phyloP scores from a whole-genome alignment of 2,888 invertebrate species.

The Metellina segmentata region DNA sequence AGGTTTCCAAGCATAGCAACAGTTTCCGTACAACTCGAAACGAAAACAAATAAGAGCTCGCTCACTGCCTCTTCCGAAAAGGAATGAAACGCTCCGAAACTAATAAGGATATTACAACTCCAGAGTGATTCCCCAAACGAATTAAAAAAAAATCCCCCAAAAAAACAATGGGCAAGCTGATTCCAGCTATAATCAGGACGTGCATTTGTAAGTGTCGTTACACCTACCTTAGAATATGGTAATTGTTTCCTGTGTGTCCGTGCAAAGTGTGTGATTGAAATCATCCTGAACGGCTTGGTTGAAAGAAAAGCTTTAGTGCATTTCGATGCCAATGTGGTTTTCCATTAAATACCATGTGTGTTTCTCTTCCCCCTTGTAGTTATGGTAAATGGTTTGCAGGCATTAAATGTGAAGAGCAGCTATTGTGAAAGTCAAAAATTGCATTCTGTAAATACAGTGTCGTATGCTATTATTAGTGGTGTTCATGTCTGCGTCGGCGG shows the following conservation, averaged over 20 bases:
- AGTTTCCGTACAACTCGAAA: not conserved
- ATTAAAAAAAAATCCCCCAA: no score
- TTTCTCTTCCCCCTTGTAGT: not conserved
- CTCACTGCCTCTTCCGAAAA: not conserved
- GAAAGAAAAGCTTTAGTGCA: not conserved
- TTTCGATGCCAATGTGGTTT: not conserved
- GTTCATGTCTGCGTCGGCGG: not conserved
- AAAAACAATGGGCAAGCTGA: conserved; percentile 43
- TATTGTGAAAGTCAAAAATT: not conserved
- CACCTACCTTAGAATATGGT: conserved; percentile 28
- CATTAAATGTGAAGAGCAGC: not conserved
- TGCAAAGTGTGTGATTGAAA: conserved; percentile 38
- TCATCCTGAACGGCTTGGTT: not conserved
- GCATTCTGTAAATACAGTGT: conserved; percentile 34
- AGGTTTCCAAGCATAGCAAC: not conserved
- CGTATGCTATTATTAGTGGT: conserved; percentile 65
- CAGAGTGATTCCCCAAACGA: no score
- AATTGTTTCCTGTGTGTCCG: conserved; percentile 42
- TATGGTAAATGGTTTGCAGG: not conserved
- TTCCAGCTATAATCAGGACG: conserved; percentile 25
- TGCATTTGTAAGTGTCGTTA: conserved; percentile 68
- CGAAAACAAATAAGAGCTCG: not conserved
- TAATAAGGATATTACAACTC: no score
- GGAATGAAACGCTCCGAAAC: no score
- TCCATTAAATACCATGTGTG: not conserved